These are phyloP conservation scores for Emesis russula DNA, from an alignment of 2,888 invertebrate genomes.

Conservation along the genomic window DNA sequence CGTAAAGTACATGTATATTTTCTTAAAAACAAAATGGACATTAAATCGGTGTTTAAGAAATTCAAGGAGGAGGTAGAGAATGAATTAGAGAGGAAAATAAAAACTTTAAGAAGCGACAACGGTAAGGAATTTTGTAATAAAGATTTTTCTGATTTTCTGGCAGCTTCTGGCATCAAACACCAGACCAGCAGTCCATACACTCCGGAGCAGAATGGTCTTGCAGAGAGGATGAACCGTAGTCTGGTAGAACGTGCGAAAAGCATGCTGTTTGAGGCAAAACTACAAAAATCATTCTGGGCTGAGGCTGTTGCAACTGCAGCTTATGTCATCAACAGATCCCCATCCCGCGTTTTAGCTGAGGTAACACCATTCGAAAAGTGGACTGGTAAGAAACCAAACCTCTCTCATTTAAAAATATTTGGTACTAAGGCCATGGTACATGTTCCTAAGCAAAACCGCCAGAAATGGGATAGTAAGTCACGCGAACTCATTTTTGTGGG, in stretches of 20 bases:
- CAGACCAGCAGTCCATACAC: too few relatives aligned
- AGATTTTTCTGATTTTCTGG: too few relatives aligned
- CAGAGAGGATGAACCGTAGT: too few relatives aligned
- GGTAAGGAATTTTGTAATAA: not conserved
- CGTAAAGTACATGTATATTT: conserved; percentile 88
- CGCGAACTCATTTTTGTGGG: conserved; percentile 88
- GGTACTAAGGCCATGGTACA: conserved; percentile 90
- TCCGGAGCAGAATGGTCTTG: too few relatives aligned
- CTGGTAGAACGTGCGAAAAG: conserved; percentile 38
- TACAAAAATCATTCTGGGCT: conserved; percentile 86
- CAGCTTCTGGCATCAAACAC: too few relatives aligned
- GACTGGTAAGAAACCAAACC: conserved; percentile 80
- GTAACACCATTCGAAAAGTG: conserved; percentile 89
- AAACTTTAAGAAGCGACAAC: conserved; percentile 34
- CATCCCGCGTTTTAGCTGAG: conserved; percentile 40
- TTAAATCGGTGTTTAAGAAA: conserved; percentile 75
- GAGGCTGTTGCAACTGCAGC: conserved; percentile 87
- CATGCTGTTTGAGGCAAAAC: conserved; percentile 50
- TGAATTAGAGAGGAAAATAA: conserved; percentile 35
- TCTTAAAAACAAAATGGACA: conserved; percentile 90
- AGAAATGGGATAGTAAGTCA: conserved; percentile 90
- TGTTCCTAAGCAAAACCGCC: conserved; percentile 88
- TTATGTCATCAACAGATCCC: conserved; percentile 68
- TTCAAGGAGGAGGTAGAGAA: too few relatives aligned
- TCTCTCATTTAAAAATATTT: conserved; percentile 90